Percentiles rank a stretch among this genome's conserved stretches.
These are phyloP conservation scores for Clivina fossor DNA, from an alignment of 2,888 invertebrate genomes.

Conservation along the genomic window DNA sequence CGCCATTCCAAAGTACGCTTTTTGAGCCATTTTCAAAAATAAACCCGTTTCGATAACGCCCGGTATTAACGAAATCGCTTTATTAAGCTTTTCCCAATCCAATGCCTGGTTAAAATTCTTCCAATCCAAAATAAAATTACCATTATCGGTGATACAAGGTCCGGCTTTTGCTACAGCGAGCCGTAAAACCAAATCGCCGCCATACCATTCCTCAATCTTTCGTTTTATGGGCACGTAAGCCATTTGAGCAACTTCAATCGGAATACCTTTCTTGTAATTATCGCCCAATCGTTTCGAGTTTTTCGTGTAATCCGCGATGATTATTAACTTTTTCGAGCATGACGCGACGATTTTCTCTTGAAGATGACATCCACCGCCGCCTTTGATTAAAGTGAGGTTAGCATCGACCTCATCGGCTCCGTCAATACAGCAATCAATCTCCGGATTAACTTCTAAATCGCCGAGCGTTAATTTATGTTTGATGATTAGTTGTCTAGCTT, in stretches of 20 bases:
- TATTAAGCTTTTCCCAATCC: conserved; percentile 70
- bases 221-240: conserved; percentile 82
- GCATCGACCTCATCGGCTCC: conserved; percentile 97
- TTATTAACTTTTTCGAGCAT: conserved; percentile 79
- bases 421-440: conserved; percentile 89
- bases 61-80: conserved; percentile 73
- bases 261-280: conserved; percentile 89
- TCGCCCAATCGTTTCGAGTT: conserved; percentile 81
- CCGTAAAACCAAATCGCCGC: conserved; percentile 76
- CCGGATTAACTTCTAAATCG: conserved; percentile 80
- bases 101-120: conserved; percentile 60
- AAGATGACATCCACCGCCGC: conserved; percentile 94
- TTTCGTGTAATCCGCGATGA: conserved; percentile 94
- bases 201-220: conserved; percentile 69
- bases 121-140: conserved; percentile 98
- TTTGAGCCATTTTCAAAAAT: conserved; percentile 88
- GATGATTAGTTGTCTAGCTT: conserved; percentile 87
- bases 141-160: conserved; percentile 97
- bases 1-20: conserved; percentile 85
- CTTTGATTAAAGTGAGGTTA: conserved; percentile 89
- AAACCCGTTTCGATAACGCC: conserved; percentile 95
- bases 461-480: conserved; percentile 77
- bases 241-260: conserved; percentile 94
- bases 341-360: conserved; percentile 99
- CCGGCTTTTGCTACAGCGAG: conserved; percentile 91